Evolutionary conservation across 2,797 vertebrate genomes (phyloP).

Genomic region (Discoglossus pictus): DNA sequence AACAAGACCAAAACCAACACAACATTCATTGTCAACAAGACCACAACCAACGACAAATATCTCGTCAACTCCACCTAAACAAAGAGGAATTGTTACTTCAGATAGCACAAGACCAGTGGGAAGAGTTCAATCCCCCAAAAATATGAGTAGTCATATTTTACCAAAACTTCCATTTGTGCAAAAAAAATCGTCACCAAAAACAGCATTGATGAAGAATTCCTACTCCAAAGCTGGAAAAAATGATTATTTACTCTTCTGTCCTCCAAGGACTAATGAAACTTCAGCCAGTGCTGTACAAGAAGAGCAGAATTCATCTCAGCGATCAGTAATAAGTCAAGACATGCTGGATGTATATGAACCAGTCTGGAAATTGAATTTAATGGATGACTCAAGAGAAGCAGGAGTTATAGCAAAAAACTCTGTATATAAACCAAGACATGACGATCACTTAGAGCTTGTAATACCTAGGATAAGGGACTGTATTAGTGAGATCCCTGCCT

Average conservation of each 20-base stretch:
- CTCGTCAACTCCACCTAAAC: constrained; percentile 4
- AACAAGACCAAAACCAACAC: neutral
- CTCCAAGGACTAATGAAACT: constrained; percentile 10
- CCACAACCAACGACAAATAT: constrained; percentile 14
- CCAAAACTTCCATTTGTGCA: constrained; percentile 41
- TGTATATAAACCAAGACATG: constrained; percentile 38
- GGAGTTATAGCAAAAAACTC: constrained; percentile 29
- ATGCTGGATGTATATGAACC: constrained; percentile 12
- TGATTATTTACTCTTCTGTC: constrained; percentile 35
- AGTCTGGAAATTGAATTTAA: constrained; percentile 27
- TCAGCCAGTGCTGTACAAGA: neutral
- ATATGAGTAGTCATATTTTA: constrained; percentile 26
- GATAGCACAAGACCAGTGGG: constrained; percentile 12
- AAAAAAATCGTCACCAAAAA: constrained; percentile 35
- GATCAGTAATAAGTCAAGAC: constrained; percentile 11
- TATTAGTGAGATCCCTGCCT: constrained; percentile 16
- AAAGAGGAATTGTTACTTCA: neutral
- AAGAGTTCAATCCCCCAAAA: constrained; percentile 23
- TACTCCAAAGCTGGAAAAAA: constrained; percentile 33
- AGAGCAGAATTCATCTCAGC: neutral
- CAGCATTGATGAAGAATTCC: constrained; percentile 20
- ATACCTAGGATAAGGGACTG: constrained; percentile 31
- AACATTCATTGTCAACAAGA: constrained; percentile 13
- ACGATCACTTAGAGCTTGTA: constrained; percentile 44
- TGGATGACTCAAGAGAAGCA: constrained; percentile 34